Conservation (phyloP, 2,888 invertebrate genomes). For the Scrobipalpa costella region DNA sequence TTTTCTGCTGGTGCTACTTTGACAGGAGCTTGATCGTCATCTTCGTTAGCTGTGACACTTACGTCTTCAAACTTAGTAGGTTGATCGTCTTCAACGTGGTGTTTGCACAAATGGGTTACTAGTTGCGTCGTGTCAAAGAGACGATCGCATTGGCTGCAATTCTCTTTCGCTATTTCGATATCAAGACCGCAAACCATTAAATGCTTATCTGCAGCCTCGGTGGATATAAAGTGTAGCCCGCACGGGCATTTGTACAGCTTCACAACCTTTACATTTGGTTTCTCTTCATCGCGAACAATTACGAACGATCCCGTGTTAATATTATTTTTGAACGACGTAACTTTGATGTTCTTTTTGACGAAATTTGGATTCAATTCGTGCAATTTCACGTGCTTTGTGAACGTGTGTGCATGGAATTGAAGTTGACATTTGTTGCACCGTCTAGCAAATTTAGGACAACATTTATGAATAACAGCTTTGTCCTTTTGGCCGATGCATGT, state of each 20-base stretch:
- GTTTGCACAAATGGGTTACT: constrained; percentile 48
- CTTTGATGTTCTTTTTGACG: constrained; percentile 6
- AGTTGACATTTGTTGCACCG: constrained; percentile 5
- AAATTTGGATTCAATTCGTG: not conserved
- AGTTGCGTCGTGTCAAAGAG: constrained; percentile 45
- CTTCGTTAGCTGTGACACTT: not conserved
- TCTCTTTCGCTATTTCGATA: constrained; percentile 38
- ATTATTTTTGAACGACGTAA: not conserved
- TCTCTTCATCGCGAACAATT: not conserved
- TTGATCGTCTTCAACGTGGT: constrained; percentile 41
- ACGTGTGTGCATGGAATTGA: not conserved
- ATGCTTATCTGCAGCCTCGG: constrained; percentile 42
- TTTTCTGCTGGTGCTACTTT: not conserved
- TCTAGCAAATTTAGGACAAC: not conserved
- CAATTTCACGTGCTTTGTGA: not conserved
- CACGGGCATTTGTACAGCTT: constrained; percentile 47
- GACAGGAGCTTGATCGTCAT: constrained; percentile 12
- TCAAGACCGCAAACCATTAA: constrained; percentile 33
- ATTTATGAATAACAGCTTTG: not conserved
- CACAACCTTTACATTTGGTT: constrained; percentile 19
- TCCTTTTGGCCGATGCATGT: constrained; percentile 35
- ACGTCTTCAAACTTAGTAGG: not conserved
- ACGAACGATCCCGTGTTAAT: not conserved
- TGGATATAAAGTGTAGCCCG: constrained; percentile 47
- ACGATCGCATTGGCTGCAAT: constrained; percentile 48